Evolutionary conservation across 1,140 invertebrate genomes (phyloP).

Genomic region (Cydia strobilella): DNA sequence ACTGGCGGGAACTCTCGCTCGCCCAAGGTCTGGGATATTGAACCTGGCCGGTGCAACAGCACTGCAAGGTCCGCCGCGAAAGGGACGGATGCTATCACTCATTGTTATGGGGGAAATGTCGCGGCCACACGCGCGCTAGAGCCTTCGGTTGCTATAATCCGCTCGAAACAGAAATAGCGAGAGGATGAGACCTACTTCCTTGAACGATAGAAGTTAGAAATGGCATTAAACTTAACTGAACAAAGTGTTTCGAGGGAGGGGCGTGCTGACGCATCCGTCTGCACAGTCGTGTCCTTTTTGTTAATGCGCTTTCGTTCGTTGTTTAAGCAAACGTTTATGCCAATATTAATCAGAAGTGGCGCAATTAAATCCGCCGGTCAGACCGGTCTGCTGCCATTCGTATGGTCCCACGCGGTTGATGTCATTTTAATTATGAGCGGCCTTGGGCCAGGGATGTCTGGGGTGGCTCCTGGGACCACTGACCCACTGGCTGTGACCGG

Average conservation of each 20-base stretch:
- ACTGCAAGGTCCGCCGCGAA: constrained; percentile 68
- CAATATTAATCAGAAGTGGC: constrained; percentile 61
- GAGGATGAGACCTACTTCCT: constrained; percentile 65
- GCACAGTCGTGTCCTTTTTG: constrained; percentile 62
- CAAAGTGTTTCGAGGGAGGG: constrained; percentile 15
- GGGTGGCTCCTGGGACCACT: constrained; percentile 53
- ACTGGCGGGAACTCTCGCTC: constrained; percentile 66
- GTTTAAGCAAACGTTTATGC: constrained; percentile 59
- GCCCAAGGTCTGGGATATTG: constrained; percentile 78
- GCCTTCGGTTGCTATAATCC: constrained; percentile 64
- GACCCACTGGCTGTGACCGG: constrained; percentile 66
- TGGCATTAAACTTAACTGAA: constrained; percentile 10
- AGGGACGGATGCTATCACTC: constrained; percentile 75
- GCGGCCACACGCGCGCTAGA: constrained; percentile 66
- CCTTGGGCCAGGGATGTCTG: constrained; percentile 59
- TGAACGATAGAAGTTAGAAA: constrained; percentile 41
- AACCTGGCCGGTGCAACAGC: constrained; percentile 72
- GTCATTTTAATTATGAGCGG: constrained; percentile 73
- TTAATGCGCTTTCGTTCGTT: constrained; percentile 68
- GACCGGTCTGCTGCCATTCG: constrained; percentile 66
- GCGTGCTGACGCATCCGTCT: constrained; percentile 71
- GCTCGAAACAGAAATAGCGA: constrained; percentile 63
- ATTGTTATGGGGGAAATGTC: constrained; percentile 75
- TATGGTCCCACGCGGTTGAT: constrained; percentile 74
- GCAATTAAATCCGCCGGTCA: constrained; percentile 67